Percentiles rank a stretch among this genome's conserved stretches.
Evolutionary conservation across 2,888 invertebrate species (phyloP).

Genomic region (Leucophenga maculata): DNA sequence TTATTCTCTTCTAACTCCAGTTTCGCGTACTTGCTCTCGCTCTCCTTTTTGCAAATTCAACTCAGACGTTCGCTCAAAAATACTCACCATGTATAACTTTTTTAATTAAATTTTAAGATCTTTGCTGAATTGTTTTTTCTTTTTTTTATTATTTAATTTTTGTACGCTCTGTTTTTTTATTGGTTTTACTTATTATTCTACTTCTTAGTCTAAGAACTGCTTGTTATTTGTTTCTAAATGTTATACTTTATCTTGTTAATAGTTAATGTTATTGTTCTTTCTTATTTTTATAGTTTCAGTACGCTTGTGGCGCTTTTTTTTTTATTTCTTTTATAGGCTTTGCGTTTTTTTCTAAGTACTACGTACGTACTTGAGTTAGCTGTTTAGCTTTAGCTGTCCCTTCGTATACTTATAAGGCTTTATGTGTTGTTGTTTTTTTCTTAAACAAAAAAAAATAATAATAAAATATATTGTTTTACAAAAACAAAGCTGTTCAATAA

Average conservation of each 20-base stretch:
- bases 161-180: constrained; percentile 8
- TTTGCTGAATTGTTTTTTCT: constrained; percentile 2
- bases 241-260: too few relatives aligned
- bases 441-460: too few relatives aligned
- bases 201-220: too few relatives aligned
- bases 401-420: too few relatives aligned
- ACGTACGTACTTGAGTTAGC: too few relatives aligned
- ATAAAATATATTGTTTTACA: too few relatives aligned
- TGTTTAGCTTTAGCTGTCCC: too few relatives aligned
- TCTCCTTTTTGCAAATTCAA: background rate
- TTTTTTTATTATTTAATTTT: constrained; percentile 12
- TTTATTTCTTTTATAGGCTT: background rate
- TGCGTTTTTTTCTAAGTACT: too few relatives aligned
- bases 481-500: too few relatives aligned
- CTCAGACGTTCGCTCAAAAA: constrained; percentile 6
- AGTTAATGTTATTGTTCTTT: constrained; percentile 28
- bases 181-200: background rate
- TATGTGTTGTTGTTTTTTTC: too few relatives aligned
- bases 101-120: constrained; percentile 19
- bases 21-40: background rate
- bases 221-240: too few relatives aligned
- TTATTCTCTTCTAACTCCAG: too few relatives aligned
- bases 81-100: constrained; percentile 10
- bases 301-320: constrained; percentile 8
- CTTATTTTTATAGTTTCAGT: constrained; percentile 45